phyloP scores from a whole-genome alignment of 2,888 invertebrate genomes.

The Gibbula magus region DNA sequence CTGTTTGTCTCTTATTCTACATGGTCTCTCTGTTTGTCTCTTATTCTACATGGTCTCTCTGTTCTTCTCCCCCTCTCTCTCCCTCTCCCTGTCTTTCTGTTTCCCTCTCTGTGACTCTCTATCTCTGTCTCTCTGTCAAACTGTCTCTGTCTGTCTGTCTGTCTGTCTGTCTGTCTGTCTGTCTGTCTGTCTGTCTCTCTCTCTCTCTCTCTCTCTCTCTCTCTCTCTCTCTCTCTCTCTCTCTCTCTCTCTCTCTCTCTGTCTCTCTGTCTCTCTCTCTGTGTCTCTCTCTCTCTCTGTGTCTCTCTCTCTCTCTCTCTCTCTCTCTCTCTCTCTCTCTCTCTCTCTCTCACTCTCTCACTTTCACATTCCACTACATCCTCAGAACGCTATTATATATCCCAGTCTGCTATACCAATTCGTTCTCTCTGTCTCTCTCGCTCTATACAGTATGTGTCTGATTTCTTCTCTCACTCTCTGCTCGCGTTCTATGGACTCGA shows the following conservation, averaged over 20 bases:
- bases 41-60: background rate
- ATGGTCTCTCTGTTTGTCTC: background rate
- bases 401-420: background rate
- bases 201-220: background rate
- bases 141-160: too few species aligned
- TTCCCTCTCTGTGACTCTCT: conserved; percentile 25
- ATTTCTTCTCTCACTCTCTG: background rate
- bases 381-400: background rate
- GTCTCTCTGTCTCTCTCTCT: background rate
- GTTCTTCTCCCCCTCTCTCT: background rate
- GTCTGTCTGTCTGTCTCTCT: background rate
- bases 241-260: background rate
- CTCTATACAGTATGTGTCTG: too few species aligned
- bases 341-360: conserved; percentile 3
- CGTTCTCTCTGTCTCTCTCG: background rate
- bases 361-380: background rate
- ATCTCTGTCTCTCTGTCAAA: conserved; percentile 17
- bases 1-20: background rate
- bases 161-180: background rate
- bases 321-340: background rate
- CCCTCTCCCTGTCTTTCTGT: background rate
- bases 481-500: background rate
- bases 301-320: background rate
- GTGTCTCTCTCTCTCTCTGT: conserved; percentile 33
- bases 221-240: background rate